Percentiles rank a stretch among this genome's conserved stretches.
Conservation (phyloP, 2,888 invertebrate genomes). For the Cheiracanthium punctorium region DNA sequence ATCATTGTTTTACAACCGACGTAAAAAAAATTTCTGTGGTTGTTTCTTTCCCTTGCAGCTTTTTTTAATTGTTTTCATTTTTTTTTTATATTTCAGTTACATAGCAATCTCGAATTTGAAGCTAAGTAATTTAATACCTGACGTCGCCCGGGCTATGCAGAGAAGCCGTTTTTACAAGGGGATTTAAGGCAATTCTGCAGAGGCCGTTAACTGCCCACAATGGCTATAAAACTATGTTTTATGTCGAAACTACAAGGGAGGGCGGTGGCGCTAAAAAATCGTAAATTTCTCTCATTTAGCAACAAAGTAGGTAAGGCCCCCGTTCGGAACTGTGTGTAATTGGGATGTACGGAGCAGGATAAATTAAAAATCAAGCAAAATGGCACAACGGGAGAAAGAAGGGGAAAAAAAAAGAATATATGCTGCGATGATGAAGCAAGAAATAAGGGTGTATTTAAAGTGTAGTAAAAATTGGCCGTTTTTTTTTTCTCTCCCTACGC, state of each 20-base stretch:
- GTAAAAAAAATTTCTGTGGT: conserved; percentile 39
- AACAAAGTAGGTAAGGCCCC: conserved; percentile 38
- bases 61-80: conserved; percentile 20
- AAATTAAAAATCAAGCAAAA: conserved; percentile 52
- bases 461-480: conserved; percentile 30
- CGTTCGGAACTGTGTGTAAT: conserved; percentile 38
- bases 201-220: conserved; percentile 64
- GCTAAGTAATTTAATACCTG: conserved; percentile 65
- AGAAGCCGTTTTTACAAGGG: conserved; percentile 48
- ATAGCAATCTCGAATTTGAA: conserved; percentile 66
- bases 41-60: conserved; percentile 18
- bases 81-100: conserved; percentile 22
- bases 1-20: conserved; percentile 67
- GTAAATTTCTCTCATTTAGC: conserved; percentile 66
- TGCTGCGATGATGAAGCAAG: conserved; percentile 19
- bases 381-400: no score
- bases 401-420: conserved; percentile 19
- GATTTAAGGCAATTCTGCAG: conserved; percentile 62
- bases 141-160: conserved; percentile 19
- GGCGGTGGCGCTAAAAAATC: conserved; percentile 45
- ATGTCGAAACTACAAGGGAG: conserved; percentile 37
- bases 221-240: conserved; percentile 68
- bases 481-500: conserved; percentile 17
- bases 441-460: conserved; percentile 41
- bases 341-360: conserved; percentile 49